Base-by-base conservation (phyloP, 2,888 invertebrate species). In the Chesias legatella region DNA sequence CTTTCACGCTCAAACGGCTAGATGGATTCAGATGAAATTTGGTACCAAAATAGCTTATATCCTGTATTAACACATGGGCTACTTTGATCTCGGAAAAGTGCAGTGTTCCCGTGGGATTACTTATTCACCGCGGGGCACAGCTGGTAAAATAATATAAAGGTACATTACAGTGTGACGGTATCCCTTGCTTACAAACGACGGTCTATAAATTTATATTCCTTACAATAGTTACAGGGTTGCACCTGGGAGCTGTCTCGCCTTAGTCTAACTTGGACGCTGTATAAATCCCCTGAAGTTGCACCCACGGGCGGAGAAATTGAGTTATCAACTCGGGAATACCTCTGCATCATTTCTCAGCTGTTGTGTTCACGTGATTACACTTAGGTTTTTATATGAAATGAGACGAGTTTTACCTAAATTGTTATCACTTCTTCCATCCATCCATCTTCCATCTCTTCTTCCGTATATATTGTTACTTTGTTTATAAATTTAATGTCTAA, bases 171-270 rank as follows among this genome's bases (percentile, higher is more conserved):
- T 79, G 77, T 71, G 33, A 76, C 32, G 25, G 6, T 1, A 36
- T 47, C 20, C 29, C 21, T 30, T 10, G 23, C 58, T 56, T 58
- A 69, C 71, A 63, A 69, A 60, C 63, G 60, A 50, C 53, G 51
- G 67, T 68, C 82, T 66, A 79, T 80, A 81, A 79, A 80, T 82
- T 78, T 72, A 69, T 72, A 71, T 73, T 74, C 80, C 79, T 76
- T 78, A 79, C 80, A 80, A 82, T 80, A 78, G 80, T 78, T 74
- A 75, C 73, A 69, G 69, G 71, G 76, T 79, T 78, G 80, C 82
- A 82, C 82, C 81, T 79, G 82, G 79, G 80, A 79, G 66, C 75
- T 71, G 78, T 79, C 79, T 73, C 61, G 69, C 67, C 73, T 75
- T 66, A 72, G 68, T 64, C 68, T 63, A 67, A 76, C 71, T 79